Percentiles rank a stretch among this genome's conserved stretches.
Evolutionary conservation across 2,113 vertebrate species (phyloP).

Genomic region (Phyllostomus hastatus): DNA sequence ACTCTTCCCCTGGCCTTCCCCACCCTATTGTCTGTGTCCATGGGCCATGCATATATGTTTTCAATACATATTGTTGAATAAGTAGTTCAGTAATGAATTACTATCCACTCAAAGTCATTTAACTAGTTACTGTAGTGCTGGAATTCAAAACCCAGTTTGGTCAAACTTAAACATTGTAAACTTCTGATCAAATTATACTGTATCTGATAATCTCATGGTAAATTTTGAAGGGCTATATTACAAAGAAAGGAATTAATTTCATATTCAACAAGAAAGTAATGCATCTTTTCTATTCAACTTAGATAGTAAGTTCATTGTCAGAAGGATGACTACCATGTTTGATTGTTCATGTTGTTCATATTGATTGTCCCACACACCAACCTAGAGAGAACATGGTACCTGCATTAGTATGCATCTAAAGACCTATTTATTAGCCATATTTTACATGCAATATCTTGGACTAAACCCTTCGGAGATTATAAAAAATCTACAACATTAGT

Average conservation of each 20-base stretch:
- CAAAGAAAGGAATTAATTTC: slow-evolving; percentile 7
- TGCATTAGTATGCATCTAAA: not conserved
- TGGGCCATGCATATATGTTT: no score
- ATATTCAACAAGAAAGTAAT: not conserved
- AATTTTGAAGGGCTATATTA: not conserved
- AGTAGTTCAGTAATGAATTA: not conserved
- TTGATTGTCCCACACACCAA: not conserved
- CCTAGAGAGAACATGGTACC: not conserved
- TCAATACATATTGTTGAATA: not conserved
- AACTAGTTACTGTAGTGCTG: not conserved
- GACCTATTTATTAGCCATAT: not conserved
- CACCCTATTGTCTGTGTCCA: no score
- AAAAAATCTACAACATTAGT: not conserved
- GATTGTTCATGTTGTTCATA: not conserved
- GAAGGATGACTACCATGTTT: not conserved
- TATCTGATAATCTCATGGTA: not conserved
- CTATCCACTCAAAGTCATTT: not conserved
- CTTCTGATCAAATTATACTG: not conserved
- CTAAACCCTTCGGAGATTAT: not conserved
- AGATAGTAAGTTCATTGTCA: not conserved
- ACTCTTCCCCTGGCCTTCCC: no score
- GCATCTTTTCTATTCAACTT: not conserved
- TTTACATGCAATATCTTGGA: not conserved
- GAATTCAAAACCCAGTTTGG: not conserved
- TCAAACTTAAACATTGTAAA: not conserved